These are phyloP conservation scores for Paramormyrops hopkinsi DNA, from an alignment of 2,797 vertebrate genomes.

Conservation along the genomic window DNA sequence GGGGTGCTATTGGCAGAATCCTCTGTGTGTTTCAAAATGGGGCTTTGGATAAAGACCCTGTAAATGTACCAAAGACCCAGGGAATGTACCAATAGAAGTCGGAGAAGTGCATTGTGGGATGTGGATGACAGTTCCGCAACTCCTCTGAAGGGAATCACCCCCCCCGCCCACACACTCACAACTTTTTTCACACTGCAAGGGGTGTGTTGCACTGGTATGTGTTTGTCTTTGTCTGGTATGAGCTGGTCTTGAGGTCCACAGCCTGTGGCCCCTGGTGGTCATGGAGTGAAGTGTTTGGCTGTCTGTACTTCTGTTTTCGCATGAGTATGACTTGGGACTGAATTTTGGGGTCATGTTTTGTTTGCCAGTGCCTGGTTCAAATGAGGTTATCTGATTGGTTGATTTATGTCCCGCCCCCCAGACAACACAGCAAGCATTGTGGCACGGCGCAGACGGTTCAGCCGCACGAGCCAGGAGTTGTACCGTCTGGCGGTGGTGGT, in stretches of 20 bases:
- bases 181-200: constrained; percentile 37
- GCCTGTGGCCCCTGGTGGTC: not conserved
- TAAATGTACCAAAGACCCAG: not conserved
- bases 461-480: constrained; percentile 77
- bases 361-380: not conserved
- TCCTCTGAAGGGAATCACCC: not conserved
- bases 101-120: not conserved
- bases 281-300: not conserved
- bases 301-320: not conserved
- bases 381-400: not conserved
- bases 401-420: constrained; percentile 39
- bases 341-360: not conserved
- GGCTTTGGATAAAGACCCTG: not conserved
- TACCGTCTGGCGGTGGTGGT: constrained; percentile 86
- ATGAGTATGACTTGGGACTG: not conserved
- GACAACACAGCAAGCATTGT: constrained; percentile 91
- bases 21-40: not conserved
- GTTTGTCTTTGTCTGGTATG: not conserved
- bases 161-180: too few species aligned
- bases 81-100: not conserved
- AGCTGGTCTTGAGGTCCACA: not conserved
- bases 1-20: not conserved
- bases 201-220: not conserved
- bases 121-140: not conserved
- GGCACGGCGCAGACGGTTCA: constrained; percentile 77